Evolutionary conservation across 2,888 invertebrate genomes (phyloP).

Genomic region (Isotomurus palustris): DNA sequence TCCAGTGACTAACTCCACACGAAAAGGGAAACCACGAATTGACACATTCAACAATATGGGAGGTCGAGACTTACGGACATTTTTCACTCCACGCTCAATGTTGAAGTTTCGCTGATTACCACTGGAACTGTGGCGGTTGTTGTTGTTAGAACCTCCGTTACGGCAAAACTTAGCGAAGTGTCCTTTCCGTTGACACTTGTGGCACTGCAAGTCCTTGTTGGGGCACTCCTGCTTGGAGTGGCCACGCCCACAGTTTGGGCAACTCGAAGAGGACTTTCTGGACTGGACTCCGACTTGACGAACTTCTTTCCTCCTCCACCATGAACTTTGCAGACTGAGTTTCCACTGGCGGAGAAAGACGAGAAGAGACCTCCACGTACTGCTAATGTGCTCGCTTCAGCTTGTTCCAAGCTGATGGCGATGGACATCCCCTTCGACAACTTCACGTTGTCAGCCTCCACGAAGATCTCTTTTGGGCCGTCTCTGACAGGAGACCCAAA

Average conservation of each 20-base stretch:
- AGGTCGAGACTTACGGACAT: no score
- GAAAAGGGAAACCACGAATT: no score
- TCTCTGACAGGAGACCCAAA: slow-evolving; percentile 16
- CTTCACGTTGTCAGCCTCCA: slow-evolving; percentile 10
- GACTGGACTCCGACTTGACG: neutral
- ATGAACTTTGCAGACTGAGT: no score
- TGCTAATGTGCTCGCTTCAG: slow-evolving; percentile 12
- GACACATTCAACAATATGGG: no score
- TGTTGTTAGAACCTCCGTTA: no score
- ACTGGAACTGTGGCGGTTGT: no score
- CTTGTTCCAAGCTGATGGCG: slow-evolving; percentile 14
- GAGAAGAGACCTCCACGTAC: slow-evolving; percentile 8
- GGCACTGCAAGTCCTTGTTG: slow-evolving; percentile 9
- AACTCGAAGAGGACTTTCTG: no score
- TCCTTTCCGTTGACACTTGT: slow-evolving; percentile 18
- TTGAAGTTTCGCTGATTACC: no score
- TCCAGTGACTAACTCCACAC: no score
- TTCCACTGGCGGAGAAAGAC: neutral
- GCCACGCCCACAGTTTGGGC: slow-evolving; percentile 2
- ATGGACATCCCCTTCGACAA: slow-evolving; percentile 12
- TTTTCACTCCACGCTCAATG: no score
- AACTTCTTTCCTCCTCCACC: neutral
- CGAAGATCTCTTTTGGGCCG: slow-evolving; percentile 17
- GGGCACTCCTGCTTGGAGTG: slow-evolving; percentile 13
- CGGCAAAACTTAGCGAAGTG: slow-evolving; percentile 13